A percentile compares a stretch with the other conserved stretches of the same genome.
phyloP scores from a whole-genome alignment of 2,888 invertebrate species.

The Pantelozetes paolii region DNA sequence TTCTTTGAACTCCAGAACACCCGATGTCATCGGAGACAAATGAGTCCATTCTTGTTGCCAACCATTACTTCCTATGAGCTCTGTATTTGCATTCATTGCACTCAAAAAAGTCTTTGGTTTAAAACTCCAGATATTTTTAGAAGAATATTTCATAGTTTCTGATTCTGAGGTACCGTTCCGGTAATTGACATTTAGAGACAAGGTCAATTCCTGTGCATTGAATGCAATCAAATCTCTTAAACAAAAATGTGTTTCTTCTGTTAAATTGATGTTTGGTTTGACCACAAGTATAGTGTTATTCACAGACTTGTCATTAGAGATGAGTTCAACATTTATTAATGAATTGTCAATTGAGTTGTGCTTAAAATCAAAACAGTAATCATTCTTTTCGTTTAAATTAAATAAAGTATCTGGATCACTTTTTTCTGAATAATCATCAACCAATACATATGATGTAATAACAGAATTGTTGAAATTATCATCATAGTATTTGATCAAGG shows the following conservation, averaged over 20 bases:
- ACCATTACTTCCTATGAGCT: background rate
- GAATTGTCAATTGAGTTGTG: too few relatives aligned
- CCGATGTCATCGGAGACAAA: background rate
- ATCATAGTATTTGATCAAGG: background rate
- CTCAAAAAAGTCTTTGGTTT: background rate
- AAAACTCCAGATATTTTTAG: background rate
- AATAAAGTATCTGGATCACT: too few relatives aligned
- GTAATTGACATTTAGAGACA: background rate
- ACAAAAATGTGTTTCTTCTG: background rate
- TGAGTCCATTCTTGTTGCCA: background rate
- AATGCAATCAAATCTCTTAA: background rate
- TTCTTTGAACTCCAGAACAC: background rate
- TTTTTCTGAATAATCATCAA: too few relatives aligned
- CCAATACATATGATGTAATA: too few relatives aligned
- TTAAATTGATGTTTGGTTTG: background rate
- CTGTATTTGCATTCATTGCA: background rate
- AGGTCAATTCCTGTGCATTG: background rate
- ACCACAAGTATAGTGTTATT: background rate
- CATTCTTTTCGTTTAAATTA: too few relatives aligned
- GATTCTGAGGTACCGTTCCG: background rate
- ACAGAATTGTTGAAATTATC: too few relatives aligned
- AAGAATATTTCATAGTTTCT: background rate
- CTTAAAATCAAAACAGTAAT: too few relatives aligned
- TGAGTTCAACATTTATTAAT: background rate
- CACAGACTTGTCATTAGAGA: background rate